Base-by-base conservation (phyloP, 2,113 vertebrate genomes). In the Semnornis frantzii region DNA sequence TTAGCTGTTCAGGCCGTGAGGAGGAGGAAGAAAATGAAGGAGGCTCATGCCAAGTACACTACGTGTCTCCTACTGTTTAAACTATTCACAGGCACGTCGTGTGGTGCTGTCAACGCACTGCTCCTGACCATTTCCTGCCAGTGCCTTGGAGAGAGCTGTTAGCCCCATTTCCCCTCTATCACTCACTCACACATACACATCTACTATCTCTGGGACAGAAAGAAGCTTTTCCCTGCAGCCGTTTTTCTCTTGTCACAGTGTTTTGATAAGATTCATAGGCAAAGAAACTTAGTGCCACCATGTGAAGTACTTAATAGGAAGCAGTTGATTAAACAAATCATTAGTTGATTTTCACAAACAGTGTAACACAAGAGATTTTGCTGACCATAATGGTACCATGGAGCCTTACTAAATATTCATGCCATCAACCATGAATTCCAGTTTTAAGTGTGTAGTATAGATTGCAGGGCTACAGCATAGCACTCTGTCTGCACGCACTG, bases 161-260 rank as follows among this genome's bases (percentile, higher is more conserved):
- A 74, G 75, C 27, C n/a, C 78, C 30, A 5, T 72, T 94, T 95
- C 65, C 73, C n/a, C 27, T 92, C 60, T 28, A 39, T 90, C 68
- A 54, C 64, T 71, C 63, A 74, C 50, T 89, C 58, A 44, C 76
- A 60, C 39, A 12, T 44, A 48, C 1, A 12, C 39, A 46, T 73
- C 60, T 89, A 3, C 39, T 85, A 3, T 92, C 64, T 80, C 27
- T 72, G 31, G 85, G 76, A 68, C 62, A 78, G 64, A 80, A 87
- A 76, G 82, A 50, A 91, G 16, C 58, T 81, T 77, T 92, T 91
- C 42, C n/a, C 30, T 57, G 6, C 14, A 23, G 65, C 85, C 0
- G n/a, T 88, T 94, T 94, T 95, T 92, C 59, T 79, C n/a, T 72
- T 93, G 33, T 87, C 44, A 15, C 25, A 81, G 50, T 88, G 58